Evolutionary conservation across 2,888 invertebrate genomes (phyloP).

Genomic region (Blastobasis adustella): DNA sequence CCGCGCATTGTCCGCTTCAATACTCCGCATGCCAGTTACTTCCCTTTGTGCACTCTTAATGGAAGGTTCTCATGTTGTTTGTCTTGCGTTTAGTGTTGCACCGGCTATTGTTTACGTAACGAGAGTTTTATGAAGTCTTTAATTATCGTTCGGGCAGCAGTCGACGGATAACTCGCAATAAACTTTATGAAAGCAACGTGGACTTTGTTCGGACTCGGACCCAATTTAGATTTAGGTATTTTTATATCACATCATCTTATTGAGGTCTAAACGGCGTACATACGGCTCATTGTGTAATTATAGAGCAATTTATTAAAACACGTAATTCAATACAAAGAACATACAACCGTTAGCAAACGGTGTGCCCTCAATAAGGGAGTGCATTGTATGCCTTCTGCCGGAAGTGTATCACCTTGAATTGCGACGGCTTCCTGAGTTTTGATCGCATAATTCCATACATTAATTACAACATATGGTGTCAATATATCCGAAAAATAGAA

Average conservation of each 20-base stretch:
- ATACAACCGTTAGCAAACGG: constrained; percentile 48
- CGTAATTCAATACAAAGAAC: constrained; percentile 31
- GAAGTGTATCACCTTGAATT: constrained; percentile 45
- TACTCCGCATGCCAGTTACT: constrained; percentile 45
- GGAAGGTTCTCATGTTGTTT: constrained; percentile 50
- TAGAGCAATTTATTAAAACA: constrained; percentile 7
- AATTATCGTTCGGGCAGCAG: neutral
- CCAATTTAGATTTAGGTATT: no score
- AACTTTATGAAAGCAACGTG: no score
- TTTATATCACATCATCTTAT: no score
- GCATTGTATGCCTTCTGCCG: constrained; percentile 25
- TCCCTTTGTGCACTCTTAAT: constrained; percentile 60
- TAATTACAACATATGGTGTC: constrained; percentile 3
- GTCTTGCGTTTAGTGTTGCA: constrained; percentile 42
- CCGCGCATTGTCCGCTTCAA: constrained; percentile 58
- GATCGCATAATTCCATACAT: constrained; percentile 14
- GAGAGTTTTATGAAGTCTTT: constrained; percentile 13
- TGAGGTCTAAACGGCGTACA: no score
- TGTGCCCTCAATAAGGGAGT: constrained; percentile 43
- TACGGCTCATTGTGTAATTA: no score
- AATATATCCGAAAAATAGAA: neutral
- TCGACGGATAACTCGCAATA: no score
- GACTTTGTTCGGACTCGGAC: no score
- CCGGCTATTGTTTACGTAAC: constrained; percentile 36
- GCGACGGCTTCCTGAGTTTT: constrained; percentile 45